These are phyloP conservation scores for Argynnis bischoffii DNA, from an alignment of 2,888 invertebrate species.

Conservation along the genomic window DNA sequence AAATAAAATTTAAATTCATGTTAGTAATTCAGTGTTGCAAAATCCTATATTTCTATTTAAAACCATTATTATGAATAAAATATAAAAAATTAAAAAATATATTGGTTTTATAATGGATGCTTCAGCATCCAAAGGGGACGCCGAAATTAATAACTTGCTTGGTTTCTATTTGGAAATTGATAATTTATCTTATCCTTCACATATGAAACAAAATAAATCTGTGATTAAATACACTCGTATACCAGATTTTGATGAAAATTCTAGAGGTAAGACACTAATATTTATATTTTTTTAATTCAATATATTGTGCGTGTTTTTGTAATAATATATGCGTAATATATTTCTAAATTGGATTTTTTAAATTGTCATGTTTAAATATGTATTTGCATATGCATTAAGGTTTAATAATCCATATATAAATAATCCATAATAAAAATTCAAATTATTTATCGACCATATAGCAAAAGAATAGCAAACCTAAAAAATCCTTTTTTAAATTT, in stretches of 20 bases:
- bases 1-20: constrained; percentile 1
- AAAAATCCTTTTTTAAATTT: no score
- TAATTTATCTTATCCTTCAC: constrained; percentile 49
- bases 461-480: no score
- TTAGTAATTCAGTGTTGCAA: constrained; percentile 15
- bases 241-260: constrained; percentile 61
- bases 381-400: no score
- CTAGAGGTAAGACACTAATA: constrained; percentile 54
- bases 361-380: no score
- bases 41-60: constrained; percentile 1
- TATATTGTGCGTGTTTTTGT: not conserved
- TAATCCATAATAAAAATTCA: no score
- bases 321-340: no score
- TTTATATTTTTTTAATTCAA: constrained; percentile 7
- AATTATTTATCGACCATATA: no score
- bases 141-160: constrained; percentile 53
- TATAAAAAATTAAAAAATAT: constrained; percentile 20
- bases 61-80: constrained; percentile 23
- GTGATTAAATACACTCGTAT: constrained; percentile 71
- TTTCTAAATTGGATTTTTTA: no score
- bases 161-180: constrained; percentile 56
- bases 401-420: no score
- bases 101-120: constrained; percentile 64
- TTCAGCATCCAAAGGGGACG: constrained; percentile 58
- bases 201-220: constrained; percentile 55